Evolutionary conservation across 2,797 vertebrate species (phyloP).

Genomic region (Netta rufina): DNA sequence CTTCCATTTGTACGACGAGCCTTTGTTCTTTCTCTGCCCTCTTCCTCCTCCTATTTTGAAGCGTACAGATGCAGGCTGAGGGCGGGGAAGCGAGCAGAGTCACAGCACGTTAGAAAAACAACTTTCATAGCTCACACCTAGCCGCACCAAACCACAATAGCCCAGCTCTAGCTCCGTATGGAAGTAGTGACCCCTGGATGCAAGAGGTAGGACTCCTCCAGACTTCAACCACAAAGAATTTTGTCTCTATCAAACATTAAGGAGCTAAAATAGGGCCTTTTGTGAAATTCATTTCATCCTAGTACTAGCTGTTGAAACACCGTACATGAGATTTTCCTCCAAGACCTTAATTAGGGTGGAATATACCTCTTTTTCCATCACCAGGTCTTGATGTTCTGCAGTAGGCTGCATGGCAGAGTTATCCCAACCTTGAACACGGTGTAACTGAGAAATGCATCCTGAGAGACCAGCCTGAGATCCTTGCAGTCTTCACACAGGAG

Average conservation of each 20-base stretch:
- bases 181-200: background rate
- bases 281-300: background rate
- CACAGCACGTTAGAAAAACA: constrained; percentile 20
- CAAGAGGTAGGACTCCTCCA: background rate
- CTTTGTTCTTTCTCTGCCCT: constrained; percentile 72
- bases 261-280: background rate
- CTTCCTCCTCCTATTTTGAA: constrained; percentile 70
- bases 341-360: background rate
- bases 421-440: background rate
- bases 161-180: background rate
- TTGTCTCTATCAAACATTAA: background rate
- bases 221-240: background rate
- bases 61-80: constrained; percentile 14
- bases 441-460: background rate
- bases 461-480: background rate
- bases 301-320: background rate
- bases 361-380: background rate
- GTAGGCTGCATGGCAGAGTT: background rate
- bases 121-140: background rate
- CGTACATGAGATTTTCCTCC: background rate
- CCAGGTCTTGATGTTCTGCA: background rate
- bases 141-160: background rate
- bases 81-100: constrained; percentile 12
- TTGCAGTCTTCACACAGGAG: background rate
- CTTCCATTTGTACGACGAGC: constrained; percentile 62